Percentiles rank a stretch among this genome's conserved stretches.
These are phyloP conservation scores for Lymantria monacha DNA, from an alignment of 2,888 invertebrate species.

Conservation along the genomic window DNA sequence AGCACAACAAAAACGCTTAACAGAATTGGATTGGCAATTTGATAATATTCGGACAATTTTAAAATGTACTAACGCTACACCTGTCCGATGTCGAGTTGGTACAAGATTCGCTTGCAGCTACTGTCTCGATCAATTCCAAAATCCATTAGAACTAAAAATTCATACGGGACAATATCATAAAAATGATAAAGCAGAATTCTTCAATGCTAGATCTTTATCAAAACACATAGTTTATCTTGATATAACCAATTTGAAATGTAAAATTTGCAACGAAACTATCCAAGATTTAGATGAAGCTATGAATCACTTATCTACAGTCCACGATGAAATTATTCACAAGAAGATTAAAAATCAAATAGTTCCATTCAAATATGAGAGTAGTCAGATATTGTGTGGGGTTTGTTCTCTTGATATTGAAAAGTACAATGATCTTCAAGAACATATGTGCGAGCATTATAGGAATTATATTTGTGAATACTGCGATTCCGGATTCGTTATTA, in stretches of 20 bases:
- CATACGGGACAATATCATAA: slow-evolving; percentile 47
- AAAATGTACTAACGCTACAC: slow-evolving; percentile 57
- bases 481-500: slow-evolving; percentile 47
- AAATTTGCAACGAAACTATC: slow-evolving; percentile 42
- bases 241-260: slow-evolving; percentile 52
- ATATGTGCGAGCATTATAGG: slow-evolving; percentile 62
- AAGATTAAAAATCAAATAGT: slow-evolving; percentile 62
- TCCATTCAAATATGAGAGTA: slow-evolving; percentile 41
- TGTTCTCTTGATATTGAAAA: slow-evolving; percentile 36
- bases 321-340: slow-evolving; percentile 49
- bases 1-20: slow-evolving; percentile 32
- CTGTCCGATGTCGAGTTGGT: slow-evolving; percentile 50
- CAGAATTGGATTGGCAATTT: slow-evolving; percentile 58
- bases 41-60: slow-evolving; percentile 56
- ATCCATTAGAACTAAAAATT: slow-evolving; percentile 48
- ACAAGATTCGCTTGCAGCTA: slow-evolving; percentile 56
- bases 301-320: slow-evolving; percentile 50
- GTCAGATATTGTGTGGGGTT: slow-evolving; percentile 38
- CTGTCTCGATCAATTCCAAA: slow-evolving; percentile 53
- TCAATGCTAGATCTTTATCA: slow-evolving; percentile 46
- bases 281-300: slow-evolving; percentile 47
- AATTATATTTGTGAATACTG: slow-evolving; percentile 66
- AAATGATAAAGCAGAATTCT: slow-evolving; percentile 45
- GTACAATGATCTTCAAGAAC: slow-evolving; percentile 52
- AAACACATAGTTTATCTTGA: slow-evolving; percentile 58